phyloP scores from a whole-genome alignment of 2,797 vertebrate genomes.

The Danio albolineatus region DNA sequence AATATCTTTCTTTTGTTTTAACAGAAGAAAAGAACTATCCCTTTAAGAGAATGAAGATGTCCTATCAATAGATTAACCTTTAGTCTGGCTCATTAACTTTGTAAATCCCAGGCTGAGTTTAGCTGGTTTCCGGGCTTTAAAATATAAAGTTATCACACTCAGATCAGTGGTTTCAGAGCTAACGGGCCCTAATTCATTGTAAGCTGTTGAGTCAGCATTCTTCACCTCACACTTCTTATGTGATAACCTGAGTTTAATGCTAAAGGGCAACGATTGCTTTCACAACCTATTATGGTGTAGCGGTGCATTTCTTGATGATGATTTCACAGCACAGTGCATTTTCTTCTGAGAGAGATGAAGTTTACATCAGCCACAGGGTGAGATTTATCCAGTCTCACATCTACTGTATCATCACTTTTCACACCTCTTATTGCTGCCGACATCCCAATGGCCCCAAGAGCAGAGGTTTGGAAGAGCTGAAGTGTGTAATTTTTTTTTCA shows the following conservation, averaged over 20 bases:
- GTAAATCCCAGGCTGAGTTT: slow-evolving; percentile 1
- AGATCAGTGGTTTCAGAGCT: slow-evolving; percentile 19
- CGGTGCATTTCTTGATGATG: slow-evolving; percentile 20
- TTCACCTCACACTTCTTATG: not conserved
- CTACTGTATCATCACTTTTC: slow-evolving; percentile 28
- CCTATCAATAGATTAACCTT: not conserved
- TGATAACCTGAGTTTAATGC: slow-evolving; percentile 40
- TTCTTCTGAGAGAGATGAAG: slow-evolving; percentile 23
- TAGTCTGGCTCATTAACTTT: not conserved
- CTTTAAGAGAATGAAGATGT: not conserved
- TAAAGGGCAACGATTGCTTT: slow-evolving; percentile 43
- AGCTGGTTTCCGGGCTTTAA: not conserved
- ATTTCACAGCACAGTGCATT: slow-evolving; percentile 38
- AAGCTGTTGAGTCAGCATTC: slow-evolving; percentile 22
- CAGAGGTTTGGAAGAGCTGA: slow-evolving; percentile 23
- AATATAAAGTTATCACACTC: slow-evolving; percentile 34
- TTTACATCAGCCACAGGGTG: slow-evolving; percentile 31
- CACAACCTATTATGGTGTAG: slow-evolving; percentile 30
- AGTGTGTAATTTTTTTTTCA: slow-evolving; percentile 8
- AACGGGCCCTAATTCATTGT: slow-evolving; percentile 1
- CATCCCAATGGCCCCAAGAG: slow-evolving; percentile 14
- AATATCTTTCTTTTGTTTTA: no score
- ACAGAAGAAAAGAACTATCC: not conserved
- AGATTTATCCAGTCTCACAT: slow-evolving; percentile 18
- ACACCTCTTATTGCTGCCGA: slow-evolving; percentile 27